phyloP scores from a whole-genome alignment of 2,797 vertebrate genomes.

The Pristis pectinata region DNA sequence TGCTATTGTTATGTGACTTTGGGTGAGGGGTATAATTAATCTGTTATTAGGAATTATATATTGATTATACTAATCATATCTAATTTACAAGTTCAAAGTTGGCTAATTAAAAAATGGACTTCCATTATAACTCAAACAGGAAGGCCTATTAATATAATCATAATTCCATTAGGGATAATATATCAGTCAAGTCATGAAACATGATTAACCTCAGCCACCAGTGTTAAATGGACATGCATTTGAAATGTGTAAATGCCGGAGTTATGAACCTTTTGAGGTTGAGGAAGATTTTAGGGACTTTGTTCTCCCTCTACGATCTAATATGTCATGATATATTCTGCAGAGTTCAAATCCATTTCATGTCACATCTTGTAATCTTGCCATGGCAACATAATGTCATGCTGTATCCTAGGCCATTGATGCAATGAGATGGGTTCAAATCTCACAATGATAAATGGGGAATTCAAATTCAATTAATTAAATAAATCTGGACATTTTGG shows the following conservation, averaged over 20 bases:
- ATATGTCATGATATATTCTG: neutral
- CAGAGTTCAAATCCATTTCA: neutral
- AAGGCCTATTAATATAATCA: neutral
- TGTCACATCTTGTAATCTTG: no score
- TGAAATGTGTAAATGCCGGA: neutral
- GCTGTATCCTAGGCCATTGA: neutral
- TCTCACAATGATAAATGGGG: no score
- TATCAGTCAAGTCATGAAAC: neutral
- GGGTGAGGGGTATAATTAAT: neutral
- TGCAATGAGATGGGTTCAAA: neutral
- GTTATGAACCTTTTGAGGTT: neutral
- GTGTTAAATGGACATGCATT: neutral
- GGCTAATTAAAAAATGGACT: constrained; percentile 21
- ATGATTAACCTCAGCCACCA: neutral
- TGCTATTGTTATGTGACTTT: constrained; percentile 19
- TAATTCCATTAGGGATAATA: constrained; percentile 3
- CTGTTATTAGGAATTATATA: constrained; percentile 26
- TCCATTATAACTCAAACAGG: neutral
- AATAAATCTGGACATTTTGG: neutral
- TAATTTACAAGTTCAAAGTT: constrained; percentile 17
- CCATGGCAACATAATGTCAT: neutral
- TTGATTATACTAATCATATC: constrained; percentile 31
- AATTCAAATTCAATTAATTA: no score
- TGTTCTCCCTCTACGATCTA: neutral
- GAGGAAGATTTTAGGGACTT: neutral